Conservation (phyloP, 2,113 vertebrate genomes). For the Hyla sarda region DNA sequence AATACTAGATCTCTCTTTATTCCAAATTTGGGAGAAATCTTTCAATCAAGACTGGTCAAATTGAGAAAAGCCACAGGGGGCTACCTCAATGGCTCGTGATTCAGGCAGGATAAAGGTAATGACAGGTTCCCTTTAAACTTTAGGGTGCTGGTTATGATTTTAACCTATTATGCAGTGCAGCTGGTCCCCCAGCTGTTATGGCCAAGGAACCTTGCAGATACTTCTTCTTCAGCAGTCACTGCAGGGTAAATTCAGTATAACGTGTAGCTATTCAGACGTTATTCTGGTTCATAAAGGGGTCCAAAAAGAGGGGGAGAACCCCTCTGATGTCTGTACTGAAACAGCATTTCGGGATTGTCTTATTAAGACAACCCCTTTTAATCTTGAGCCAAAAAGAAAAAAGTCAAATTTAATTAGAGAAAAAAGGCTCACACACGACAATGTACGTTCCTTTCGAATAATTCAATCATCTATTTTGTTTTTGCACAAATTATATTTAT, state of each 20-base stretch:
- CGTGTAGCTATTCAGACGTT: background rate
- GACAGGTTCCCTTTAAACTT: background rate
- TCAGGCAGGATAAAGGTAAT: too few relatives aligned
- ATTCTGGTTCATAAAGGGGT: background rate
- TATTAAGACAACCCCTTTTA: too few relatives aligned
- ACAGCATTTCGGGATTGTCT: too few relatives aligned
- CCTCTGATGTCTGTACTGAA: background rate
- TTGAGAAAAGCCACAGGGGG: too few relatives aligned
- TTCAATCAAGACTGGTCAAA: too few relatives aligned
- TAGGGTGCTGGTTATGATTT: background rate
- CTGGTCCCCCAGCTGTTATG: background rate
- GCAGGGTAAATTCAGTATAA: background rate
- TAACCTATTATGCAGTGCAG: too few relatives aligned
- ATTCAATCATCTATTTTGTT: background rate
- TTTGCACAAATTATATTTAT: background rate
- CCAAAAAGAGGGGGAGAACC: too few relatives aligned
- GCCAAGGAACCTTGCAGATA: too few relatives aligned
- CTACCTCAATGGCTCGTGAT: too few relatives aligned
- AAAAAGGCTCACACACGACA: background rate
- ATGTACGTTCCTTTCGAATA: background rate
- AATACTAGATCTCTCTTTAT: too few relatives aligned
- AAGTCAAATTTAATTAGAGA: background rate
- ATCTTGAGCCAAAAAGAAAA: background rate
- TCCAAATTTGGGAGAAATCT: too few relatives aligned
- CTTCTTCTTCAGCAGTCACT: background rate